Percentiles rank a stretch among this genome's conserved stretches.
Conservation (phyloP, 2,797 vertebrate species). For the Sebastes miniatus region DNA sequence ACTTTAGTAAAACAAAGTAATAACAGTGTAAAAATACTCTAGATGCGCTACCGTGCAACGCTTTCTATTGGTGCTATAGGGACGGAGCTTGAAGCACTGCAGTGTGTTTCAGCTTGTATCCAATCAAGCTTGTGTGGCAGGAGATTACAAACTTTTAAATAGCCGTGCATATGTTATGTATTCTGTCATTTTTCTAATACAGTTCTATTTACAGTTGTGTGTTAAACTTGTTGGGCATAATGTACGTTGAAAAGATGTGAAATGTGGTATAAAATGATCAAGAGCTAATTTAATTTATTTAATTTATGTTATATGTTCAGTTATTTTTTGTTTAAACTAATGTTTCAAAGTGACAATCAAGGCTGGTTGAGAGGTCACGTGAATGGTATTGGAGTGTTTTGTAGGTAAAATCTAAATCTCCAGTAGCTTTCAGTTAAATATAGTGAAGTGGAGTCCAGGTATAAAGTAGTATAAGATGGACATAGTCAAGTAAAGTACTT, state of each 20-base stretch:
- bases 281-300: not conserved
- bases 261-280: not conserved
- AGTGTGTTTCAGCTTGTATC: no score
- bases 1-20: no score
- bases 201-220: not conserved
- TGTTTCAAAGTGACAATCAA: not conserved
- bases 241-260: not conserved
- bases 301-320: not conserved
- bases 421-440: not conserved
- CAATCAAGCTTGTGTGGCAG: no score
- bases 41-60: rapidly evolving
- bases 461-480: rapidly evolving
- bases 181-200: not conserved
- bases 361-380: not conserved
- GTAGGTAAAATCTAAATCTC: not conserved
- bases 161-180: not conserved
- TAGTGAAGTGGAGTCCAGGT: not conserved
- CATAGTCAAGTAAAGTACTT: no score
- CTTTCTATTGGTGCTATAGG: no score
- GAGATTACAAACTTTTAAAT: no score
- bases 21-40: no score
- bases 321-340: not conserved
- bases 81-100: no score
- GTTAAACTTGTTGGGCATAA: not conserved
- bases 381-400: not conserved